These are phyloP conservation scores for Neoniphon sammara DNA, from an alignment of 2,797 vertebrate species.

Conservation along the genomic window DNA sequence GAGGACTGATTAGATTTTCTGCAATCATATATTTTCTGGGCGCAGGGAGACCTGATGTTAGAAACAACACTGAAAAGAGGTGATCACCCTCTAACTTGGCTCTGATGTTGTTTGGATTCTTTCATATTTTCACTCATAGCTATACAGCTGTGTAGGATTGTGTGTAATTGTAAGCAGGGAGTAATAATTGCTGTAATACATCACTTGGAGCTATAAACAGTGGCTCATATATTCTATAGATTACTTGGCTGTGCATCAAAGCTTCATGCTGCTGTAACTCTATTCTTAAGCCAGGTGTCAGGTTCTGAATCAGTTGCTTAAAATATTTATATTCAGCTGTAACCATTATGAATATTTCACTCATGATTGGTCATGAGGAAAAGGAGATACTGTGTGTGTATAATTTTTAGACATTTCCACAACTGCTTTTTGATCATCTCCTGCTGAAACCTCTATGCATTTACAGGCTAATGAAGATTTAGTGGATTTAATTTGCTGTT, in stretches of 20 bases:
- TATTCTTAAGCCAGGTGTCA: background rate
- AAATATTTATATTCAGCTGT: background rate
- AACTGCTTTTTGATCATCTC: background rate
- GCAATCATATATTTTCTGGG: constrained; percentile 41
- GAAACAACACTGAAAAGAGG: constrained; percentile 45
- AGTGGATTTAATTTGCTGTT: background rate
- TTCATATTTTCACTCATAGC: constrained; percentile 19
- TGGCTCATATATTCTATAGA: background rate
- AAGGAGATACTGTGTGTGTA: background rate
- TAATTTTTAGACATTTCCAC: background rate
- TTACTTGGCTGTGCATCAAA: background rate
- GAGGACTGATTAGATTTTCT: constrained; percentile 49
- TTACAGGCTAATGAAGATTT: background rate
- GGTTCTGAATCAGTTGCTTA: background rate
- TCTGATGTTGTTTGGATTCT: background rate
- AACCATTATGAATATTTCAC: no score
- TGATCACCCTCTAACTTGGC: constrained; percentile 40
- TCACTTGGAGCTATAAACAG: background rate
- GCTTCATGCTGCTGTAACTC: background rate
- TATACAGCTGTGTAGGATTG: background rate
- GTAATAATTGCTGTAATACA: background rate
- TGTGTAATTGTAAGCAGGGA: background rate
- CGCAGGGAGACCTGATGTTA: constrained; percentile 46
- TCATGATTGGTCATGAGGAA: background rate
- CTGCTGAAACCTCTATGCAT: background rate